These are phyloP conservation scores for Passer domesticus DNA, from an alignment of 2,113 vertebrate species.

Conservation along the genomic window DNA sequence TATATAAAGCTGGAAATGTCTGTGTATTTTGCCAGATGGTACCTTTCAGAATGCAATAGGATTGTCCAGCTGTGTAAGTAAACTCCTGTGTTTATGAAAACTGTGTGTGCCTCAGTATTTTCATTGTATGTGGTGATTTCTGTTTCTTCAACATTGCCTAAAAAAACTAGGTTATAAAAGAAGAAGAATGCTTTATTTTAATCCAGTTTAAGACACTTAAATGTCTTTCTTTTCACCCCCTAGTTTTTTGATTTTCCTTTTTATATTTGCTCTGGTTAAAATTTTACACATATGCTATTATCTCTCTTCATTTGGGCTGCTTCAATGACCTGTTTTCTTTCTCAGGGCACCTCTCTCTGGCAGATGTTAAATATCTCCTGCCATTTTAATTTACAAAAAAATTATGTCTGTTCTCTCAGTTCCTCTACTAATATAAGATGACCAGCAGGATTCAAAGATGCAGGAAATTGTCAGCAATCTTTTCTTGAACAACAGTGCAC, in stretches of 20 bases:
- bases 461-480: neutral
- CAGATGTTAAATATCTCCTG: neutral
- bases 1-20: slow-evolving; percentile 32
- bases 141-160: neutral
- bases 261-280: neutral
- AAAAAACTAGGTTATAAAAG: neutral
- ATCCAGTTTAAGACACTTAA: neutral
- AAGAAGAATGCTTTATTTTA: neutral
- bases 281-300: neutral
- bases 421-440: neutral
- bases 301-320: neutral
- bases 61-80: slow-evolving; percentile 41
- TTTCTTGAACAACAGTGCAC: neutral
- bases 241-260: neutral
- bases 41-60: neutral
- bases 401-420: neutral
- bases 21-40: neutral
- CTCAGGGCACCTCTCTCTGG: neutral
- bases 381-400: neutral
- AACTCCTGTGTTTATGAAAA: neutral
- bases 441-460: neutral
- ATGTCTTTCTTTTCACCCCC: fast-evolving
- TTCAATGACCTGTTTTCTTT: neutral
- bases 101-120: neutral
- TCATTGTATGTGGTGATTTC: neutral